These are phyloP conservation scores for Erpetoichthys calabaricus DNA, from an alignment of 2,797 vertebrate genomes.

Conservation along the genomic window DNA sequence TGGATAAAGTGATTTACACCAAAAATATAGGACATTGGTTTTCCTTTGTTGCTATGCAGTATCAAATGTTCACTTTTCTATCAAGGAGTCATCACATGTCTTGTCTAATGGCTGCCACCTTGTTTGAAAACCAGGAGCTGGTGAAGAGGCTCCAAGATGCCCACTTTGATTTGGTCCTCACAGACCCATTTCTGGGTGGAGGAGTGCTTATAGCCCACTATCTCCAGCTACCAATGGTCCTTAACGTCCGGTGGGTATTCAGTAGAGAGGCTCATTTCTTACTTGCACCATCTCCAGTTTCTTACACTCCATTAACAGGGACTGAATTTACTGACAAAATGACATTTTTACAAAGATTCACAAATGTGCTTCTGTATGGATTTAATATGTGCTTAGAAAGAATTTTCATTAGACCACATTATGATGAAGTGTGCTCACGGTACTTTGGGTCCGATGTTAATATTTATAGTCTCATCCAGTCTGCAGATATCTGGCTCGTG, in stretches of 20 bases:
- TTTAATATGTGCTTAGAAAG: conserved; percentile 28
- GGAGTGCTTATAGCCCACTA: conserved; percentile 4
- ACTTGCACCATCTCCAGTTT: conserved; percentile 9
- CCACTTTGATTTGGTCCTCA: conserved; percentile 9
- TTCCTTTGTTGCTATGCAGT: too few relatives aligned
- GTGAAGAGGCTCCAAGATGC: conserved; percentile 3
- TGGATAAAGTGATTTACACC: conserved; percentile 25
- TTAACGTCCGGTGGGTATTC: conserved; percentile 5
- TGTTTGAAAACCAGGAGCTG: conserved; percentile 4
- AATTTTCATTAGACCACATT: conserved; percentile 27
- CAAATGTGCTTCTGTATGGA: conserved; percentile 29
- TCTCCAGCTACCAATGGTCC: conserved; percentile 3
- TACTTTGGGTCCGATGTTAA: conserved; percentile 41
- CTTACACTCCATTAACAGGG: conserved; percentile 24
- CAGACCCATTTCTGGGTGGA: neutral
- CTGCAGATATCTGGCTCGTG: conserved; percentile 32
- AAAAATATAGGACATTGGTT: too few relatives aligned
- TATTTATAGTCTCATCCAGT: conserved; percentile 43
- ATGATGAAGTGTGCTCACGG: conserved; percentile 27
- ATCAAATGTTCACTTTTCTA: too few relatives aligned
- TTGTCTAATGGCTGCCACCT: neutral
- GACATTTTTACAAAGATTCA: conserved; percentile 34
- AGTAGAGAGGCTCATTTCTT: conserved; percentile 3
- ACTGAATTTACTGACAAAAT: conserved; percentile 25
- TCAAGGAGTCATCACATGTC: neutral